Conservation (phyloP, 2,113 vertebrate genomes). For the Sarotherodon lohbergeri region DNA sequence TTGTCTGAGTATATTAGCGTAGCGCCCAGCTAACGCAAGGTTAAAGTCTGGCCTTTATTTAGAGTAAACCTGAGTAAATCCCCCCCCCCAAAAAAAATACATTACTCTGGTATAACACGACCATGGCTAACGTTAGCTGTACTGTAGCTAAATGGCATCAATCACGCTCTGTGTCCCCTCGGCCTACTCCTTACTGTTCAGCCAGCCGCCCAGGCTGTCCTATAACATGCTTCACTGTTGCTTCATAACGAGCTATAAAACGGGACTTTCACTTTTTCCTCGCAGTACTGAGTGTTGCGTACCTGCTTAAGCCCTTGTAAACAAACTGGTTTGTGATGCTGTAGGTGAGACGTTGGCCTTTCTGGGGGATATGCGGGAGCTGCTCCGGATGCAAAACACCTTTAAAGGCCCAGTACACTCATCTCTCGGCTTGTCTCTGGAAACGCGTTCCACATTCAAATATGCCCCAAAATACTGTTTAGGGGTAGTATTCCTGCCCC, state of each 20-base stretch:
- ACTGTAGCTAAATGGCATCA: background rate
- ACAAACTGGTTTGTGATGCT: background rate
- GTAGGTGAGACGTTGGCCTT: background rate
- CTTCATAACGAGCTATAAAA: background rate
- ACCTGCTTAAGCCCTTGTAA: background rate
- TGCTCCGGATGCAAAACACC: conserved; percentile 37
- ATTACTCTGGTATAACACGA: too few species aligned
- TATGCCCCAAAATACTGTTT: background rate
- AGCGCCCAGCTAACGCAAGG: background rate
- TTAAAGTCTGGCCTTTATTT: background rate
- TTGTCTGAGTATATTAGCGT: background rate
- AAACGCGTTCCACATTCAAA: background rate
- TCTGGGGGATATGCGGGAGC: background rate
- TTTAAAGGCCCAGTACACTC: conserved; percentile 26
- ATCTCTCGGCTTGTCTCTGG: background rate
- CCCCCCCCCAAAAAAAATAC: fast-evolving
- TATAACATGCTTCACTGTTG: background rate
- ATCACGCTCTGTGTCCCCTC: background rate
- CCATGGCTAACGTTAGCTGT: background rate
- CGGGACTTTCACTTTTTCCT: background rate
- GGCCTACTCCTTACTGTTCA: conserved; percentile 1
- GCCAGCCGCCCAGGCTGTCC: background rate
- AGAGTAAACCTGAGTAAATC: fast-evolving
- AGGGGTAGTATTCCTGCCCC: background rate
- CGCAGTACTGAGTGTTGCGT: background rate